phyloP scores from a whole-genome alignment of 2,888 invertebrate genomes.

The Peribatodes rhomboidaria region DNA sequence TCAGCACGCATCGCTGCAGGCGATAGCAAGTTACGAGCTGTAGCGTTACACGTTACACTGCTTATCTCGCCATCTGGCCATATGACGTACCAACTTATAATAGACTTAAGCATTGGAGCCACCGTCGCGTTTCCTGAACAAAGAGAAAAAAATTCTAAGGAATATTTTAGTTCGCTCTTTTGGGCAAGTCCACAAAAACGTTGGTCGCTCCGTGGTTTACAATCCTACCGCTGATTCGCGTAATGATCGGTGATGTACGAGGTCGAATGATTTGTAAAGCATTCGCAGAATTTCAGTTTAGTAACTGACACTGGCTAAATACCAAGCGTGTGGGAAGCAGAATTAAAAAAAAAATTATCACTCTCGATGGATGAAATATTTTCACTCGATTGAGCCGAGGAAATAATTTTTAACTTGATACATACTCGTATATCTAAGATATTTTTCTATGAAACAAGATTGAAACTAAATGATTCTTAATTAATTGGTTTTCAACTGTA shows the following conservation, averaged over 20 bases:
- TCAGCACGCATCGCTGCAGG: slow-evolving; percentile 56
- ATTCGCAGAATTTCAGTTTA: background rate
- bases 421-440: no score
- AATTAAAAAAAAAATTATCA: background rate
- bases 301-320: background rate
- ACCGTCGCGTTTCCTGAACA: background rate
- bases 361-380: background rate
- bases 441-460: no score
- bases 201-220: slow-evolving; percentile 57
- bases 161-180: background rate
- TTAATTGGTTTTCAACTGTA: no score
- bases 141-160: no score
- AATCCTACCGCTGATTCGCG: slow-evolving; percentile 62
- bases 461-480: no score
- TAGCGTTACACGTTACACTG: slow-evolving; percentile 72
- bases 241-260: slow-evolving; percentile 71
- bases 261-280: background rate
- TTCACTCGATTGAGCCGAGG: no score
- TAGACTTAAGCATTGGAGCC: background rate
- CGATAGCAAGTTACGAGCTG: slow-evolving; percentile 42
- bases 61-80: slow-evolving; percentile 77
- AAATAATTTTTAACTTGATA: no score
- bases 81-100: slow-evolving; percentile 58
- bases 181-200: background rate
- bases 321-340: background rate